Percentiles rank a stretch among this genome's conserved stretches.
Evolutionary conservation across 1,140 invertebrate genomes (phyloP).

Genomic region (Brachionus paranguensis): DNA sequence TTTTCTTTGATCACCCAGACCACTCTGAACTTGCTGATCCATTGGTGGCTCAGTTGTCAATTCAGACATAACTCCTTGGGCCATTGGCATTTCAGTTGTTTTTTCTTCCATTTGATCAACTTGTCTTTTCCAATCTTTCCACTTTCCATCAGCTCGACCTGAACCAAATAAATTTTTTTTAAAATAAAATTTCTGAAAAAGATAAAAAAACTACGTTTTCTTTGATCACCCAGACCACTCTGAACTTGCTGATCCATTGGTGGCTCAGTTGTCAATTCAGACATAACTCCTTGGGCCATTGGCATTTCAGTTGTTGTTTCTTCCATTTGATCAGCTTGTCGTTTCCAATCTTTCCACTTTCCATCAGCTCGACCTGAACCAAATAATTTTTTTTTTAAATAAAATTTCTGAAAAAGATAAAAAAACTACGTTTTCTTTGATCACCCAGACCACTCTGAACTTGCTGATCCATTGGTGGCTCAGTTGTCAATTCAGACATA

Average conservation of each 20-base stretch:
- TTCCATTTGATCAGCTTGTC: background rate
- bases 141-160: background rate
- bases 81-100: background rate
- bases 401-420: no score
- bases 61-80: background rate
- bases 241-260: background rate
- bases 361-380: background rate
- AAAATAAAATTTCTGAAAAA: background rate
- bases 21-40: background rate
- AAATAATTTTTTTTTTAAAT: no score
- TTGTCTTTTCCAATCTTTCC: background rate
- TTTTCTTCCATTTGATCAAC: background rate
- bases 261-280: background rate
- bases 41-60: background rate
- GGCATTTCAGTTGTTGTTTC: background rate
- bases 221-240: background rate
- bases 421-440: no score
- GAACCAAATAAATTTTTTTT: background rate
- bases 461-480: no score
- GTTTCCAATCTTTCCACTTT: background rate
- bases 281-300: background rate
- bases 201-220: background rate
- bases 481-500: background rate
- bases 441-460: no score
- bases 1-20: background rate